Evolutionary conservation across 92 coral and sea anemone genomes (phyloP).

Genomic region (Umimayanthus kanabou): DNA sequence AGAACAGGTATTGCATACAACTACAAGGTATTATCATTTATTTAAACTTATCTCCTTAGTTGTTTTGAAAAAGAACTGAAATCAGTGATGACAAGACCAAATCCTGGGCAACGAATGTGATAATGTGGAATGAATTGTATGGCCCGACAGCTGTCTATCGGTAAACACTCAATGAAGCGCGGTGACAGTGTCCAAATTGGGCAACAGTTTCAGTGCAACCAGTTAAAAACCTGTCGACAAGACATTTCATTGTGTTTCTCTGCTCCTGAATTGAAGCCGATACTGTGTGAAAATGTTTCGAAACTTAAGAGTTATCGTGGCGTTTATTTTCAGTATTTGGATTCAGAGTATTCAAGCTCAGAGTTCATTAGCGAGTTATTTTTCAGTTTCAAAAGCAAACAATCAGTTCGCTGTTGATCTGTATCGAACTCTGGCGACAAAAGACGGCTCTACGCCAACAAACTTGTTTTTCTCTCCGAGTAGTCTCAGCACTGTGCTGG

Average conservation of each 20-base stretch:
- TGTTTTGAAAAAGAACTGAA: not conserved
- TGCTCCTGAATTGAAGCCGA: not conserved
- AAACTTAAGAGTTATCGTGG: not conserved
- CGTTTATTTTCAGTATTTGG: not conserved
- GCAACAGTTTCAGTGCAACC: not conserved
- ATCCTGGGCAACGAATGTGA: not conserved
- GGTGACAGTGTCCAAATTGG: not conserved
- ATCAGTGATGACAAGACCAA: not conserved
- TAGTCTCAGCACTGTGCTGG: slow-evolving; percentile 76
- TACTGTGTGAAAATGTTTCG: not conserved
- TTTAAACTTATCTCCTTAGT: not conserved
- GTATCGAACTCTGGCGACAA: slow-evolving; percentile 45
- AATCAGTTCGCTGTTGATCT: slow-evolving; percentile 68
- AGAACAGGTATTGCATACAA: not conserved
- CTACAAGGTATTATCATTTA: no score
- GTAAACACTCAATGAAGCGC: not conserved
- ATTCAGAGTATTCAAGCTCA: not conserved
- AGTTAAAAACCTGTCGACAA: not conserved
- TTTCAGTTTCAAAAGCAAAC: slow-evolving; percentile 37
- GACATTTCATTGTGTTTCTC: not conserved
- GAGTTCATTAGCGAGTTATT: not conserved
- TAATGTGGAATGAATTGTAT: not conserved
- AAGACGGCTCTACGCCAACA: slow-evolving; percentile 18
- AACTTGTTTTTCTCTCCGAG: slow-evolving; percentile 89
- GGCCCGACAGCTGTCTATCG: not conserved